Evolutionary conservation across 2,797 vertebrate species (phyloP).

Genomic region (Tapera naevia): DNA sequence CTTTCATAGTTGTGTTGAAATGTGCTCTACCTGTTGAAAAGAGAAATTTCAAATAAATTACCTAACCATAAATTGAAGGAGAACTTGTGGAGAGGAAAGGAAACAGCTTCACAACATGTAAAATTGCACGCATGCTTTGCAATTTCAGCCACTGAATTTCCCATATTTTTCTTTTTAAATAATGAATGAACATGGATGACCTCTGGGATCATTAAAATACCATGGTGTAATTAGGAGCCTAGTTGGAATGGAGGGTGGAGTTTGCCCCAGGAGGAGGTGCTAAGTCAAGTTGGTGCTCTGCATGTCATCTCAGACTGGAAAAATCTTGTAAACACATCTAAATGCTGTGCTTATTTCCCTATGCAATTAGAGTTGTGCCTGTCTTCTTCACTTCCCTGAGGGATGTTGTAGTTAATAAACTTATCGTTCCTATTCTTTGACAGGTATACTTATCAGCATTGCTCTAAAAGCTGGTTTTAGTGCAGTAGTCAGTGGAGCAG

Average conservation of each 20-base stretch:
- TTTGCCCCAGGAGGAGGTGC: neutral
- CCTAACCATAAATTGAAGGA: neutral
- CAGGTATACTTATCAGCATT: neutral
- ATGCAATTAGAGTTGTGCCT: neutral
- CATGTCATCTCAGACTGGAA: neutral
- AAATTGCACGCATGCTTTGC: neutral
- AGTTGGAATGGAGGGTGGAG: neutral
- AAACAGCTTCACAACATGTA: neutral
- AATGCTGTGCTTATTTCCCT: neutral
- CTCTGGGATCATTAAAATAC: slow-evolving; percentile 1
- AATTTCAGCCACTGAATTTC: slow-evolving; percentile 15
- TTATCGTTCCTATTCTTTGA: neutral
- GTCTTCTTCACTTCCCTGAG: neutral
- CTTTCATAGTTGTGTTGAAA: neutral
- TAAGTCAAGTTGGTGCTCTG: neutral
- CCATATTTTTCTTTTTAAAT: slow-evolving; percentile 1
- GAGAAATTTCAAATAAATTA: neutral
- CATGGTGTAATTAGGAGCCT: neutral
- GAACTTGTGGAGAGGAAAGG: neutral
- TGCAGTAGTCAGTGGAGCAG: neutral
- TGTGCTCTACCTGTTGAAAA: neutral
- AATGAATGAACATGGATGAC: neutral
- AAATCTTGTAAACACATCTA: neutral
- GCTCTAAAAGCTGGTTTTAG: neutral
- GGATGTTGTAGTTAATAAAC: neutral